phyloP scores from a whole-genome alignment of 2,113 vertebrate species.

The Montifringilla adamsi region DNA sequence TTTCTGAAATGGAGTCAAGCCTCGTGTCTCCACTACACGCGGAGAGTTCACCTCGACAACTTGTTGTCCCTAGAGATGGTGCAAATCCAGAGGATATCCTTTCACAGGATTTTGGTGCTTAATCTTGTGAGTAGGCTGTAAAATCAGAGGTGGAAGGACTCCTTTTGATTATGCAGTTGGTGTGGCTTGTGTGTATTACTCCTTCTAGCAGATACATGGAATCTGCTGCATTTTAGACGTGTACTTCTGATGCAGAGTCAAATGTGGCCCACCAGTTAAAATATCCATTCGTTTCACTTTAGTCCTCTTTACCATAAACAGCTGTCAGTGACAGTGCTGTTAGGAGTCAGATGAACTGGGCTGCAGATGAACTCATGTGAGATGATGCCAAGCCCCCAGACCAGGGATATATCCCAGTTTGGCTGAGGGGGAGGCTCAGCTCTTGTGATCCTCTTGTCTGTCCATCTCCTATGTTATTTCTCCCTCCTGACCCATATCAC shows the following conservation, averaged over 20 bases:
- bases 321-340: background rate
- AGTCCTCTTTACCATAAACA: background rate
- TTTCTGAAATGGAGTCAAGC: no score
- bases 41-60: no score
- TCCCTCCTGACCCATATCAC: background rate
- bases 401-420: background rate
- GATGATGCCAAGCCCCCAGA: background rate
- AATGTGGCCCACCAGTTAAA: background rate
- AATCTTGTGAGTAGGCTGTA: background rate
- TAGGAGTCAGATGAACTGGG: background rate
- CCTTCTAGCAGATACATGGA: rapidly evolving
- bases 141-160: background rate
- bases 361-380: background rate
- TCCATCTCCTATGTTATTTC: background rate
- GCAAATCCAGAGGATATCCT: background rate
- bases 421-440: background rate
- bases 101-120: background rate
- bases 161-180: background rate
- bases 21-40: no score
- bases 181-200: background rate
- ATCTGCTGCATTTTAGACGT: background rate
- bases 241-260: background rate
- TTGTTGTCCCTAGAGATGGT: background rate
- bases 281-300: background rate
- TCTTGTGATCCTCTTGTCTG: background rate